Conservation (phyloP, 1,140 invertebrate species). For the Plodia interpunctella region DNA sequence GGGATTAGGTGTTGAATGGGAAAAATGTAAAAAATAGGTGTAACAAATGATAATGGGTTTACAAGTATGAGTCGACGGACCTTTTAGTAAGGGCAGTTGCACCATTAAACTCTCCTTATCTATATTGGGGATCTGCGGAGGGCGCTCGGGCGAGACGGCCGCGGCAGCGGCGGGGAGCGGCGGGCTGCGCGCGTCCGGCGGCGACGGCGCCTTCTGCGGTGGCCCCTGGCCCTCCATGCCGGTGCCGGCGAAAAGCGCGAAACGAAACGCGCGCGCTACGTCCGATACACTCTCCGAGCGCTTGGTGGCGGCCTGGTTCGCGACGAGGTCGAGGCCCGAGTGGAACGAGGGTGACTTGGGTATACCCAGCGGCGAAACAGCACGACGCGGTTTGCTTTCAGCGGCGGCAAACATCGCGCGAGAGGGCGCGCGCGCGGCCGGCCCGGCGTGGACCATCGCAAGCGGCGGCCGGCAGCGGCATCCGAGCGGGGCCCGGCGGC, state of each 20-base stretch:
- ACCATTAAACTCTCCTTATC: constrained; percentile 70
- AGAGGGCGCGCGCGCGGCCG: constrained; percentile 69
- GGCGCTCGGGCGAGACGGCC: constrained; percentile 50
- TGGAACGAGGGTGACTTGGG: constrained; percentile 91
- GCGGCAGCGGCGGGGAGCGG: constrained; percentile 45
- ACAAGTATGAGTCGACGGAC: constrained; percentile 39
- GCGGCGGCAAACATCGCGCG: constrained; percentile 73
- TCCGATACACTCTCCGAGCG: constrained; percentile 71
- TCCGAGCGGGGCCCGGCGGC: constrained; percentile 62
- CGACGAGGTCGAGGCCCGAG: constrained; percentile 86
- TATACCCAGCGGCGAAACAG: constrained; percentile 80
- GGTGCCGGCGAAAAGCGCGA: constrained; percentile 53
- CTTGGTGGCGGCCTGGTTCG: constrained; percentile 74
- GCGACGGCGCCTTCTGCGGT: constrained; percentile 59
- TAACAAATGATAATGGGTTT: neutral
- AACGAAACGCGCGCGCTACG: constrained; percentile 71
- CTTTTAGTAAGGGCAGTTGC: constrained; percentile 70
- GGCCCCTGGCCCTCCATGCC: constrained; percentile 62
- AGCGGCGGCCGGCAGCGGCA: constrained; percentile 70
- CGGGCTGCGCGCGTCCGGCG: constrained; percentile 59
- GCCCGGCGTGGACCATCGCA: constrained; percentile 75
- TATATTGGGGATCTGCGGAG: constrained; percentile 35
- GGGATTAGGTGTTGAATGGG: constrained; percentile 16
- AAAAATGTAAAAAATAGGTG: neutral
- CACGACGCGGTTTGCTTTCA: constrained; percentile 76